Evolutionary conservation across 2,797 vertebrate species (phyloP).

Genomic region (Catharus ustulatus): DNA sequence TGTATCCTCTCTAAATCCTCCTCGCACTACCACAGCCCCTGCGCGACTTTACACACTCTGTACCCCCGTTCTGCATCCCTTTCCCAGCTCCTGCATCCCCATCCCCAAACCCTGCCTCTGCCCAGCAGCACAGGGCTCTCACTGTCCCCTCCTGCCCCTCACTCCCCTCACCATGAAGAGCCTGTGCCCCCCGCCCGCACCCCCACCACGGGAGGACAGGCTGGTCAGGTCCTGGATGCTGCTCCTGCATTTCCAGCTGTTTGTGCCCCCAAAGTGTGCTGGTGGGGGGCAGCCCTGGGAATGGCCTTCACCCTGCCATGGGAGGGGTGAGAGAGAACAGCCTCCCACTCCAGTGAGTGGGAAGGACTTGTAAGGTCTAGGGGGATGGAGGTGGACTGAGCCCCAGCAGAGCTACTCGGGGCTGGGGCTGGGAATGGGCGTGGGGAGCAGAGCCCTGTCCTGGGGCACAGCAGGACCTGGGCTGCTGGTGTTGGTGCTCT

Average conservation of each 20-base stretch:
- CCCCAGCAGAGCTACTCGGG: background rate
- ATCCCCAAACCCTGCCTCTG: accelerated
- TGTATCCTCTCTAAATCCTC: background rate
- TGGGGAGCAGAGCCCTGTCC: background rate
- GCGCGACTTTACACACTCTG: accelerated
- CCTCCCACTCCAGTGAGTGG: background rate
- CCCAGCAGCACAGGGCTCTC: background rate
- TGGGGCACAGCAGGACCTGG: accelerated
- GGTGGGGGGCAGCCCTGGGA: background rate
- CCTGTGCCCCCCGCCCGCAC: too few species aligned
- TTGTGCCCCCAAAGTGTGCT: background rate
- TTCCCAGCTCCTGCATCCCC: background rate
- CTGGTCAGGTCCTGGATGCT: background rate
- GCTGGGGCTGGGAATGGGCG: background rate
- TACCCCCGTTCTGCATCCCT: accelerated
- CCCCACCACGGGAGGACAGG: background rate
- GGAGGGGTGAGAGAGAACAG: background rate
- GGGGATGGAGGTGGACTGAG: accelerated
- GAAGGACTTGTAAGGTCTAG: background rate
- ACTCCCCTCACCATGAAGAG: accelerated
- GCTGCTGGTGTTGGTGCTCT: background rate
- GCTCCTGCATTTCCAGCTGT: background rate
- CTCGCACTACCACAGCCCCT: background rate
- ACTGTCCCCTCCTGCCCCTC: background rate
- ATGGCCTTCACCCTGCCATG: accelerated